Evolutionary conservation across 2,888 invertebrate genomes (phyloP).

Genomic region (Eristalis pertinax): DNA sequence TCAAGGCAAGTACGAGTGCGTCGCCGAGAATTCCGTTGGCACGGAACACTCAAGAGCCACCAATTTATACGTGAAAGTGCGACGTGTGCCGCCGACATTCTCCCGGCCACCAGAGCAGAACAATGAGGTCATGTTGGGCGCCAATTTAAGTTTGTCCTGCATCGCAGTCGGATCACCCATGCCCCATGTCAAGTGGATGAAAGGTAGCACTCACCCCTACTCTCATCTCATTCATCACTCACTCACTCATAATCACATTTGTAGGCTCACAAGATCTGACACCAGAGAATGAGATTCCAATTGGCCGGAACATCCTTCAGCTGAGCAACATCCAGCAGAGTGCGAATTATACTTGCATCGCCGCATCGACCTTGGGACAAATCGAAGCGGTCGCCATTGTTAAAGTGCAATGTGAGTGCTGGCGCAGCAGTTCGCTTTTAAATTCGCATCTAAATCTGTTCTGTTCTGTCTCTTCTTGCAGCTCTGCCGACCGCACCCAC

Average conservation of each 20-base stretch:
- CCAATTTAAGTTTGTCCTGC: slow-evolving; percentile 95
- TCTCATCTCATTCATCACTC: background rate
- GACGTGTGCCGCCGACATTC: slow-evolving; percentile 97
- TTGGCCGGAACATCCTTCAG: slow-evolving; percentile 93
- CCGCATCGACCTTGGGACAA: slow-evolving; percentile 95
- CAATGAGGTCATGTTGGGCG: slow-evolving; percentile 95
- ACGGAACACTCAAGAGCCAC: slow-evolving; percentile 96
- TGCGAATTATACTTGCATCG: slow-evolving; percentile 98
- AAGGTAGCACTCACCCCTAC: slow-evolving; percentile 82
- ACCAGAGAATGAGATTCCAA: slow-evolving; percentile 92
- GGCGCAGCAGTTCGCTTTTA: background rate
- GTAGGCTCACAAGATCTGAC: slow-evolving; percentile 90
- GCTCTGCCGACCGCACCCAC: slow-evolving; percentile 95
- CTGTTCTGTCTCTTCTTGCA: slow-evolving; percentile 79
- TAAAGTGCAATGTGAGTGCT: slow-evolving; percentile 96
- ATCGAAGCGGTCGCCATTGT: slow-evolving; percentile 94
- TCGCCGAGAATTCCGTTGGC: slow-evolving; percentile 95
- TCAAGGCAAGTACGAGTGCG: slow-evolving; percentile 97
- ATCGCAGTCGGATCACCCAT: slow-evolving; percentile 99
- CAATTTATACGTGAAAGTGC: slow-evolving; percentile 96
- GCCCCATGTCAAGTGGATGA: slow-evolving; percentile 97
- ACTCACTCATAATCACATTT: background rate
- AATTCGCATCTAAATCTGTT: background rate
- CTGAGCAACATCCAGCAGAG: slow-evolving; percentile 94
- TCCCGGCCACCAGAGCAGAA: slow-evolving; percentile 93